Evolutionary conservation across 2,888 invertebrate species (phyloP).

Genomic region (Nycteola revayana): DNA sequence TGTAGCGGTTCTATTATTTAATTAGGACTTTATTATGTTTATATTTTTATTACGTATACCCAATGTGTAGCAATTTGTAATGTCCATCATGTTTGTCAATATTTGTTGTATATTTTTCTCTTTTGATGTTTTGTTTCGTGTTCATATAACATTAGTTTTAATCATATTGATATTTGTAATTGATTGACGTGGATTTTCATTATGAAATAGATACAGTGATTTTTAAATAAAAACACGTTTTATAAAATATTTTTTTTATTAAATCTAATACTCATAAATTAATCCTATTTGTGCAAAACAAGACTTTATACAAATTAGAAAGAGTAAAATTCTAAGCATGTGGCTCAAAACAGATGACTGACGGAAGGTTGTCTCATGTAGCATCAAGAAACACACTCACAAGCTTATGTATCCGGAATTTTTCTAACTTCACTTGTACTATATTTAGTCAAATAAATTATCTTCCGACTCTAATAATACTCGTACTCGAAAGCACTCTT

Average conservation of each 20-base stretch:
- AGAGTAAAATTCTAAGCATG: constrained; percentile 35
- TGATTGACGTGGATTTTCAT: neutral
- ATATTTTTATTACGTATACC: no score
- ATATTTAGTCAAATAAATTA: neutral
- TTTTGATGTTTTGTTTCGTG: no score
- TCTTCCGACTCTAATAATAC: constrained; percentile 1
- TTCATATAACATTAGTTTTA: no score
- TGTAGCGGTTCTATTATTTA: no score
- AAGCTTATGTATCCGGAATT: neutral
- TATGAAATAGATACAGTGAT: constrained; percentile 4
- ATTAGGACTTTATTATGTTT: no score
- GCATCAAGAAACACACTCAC: constrained; percentile 14
- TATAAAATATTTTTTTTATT: constrained; percentile 46
- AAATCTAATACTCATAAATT: constrained; percentile 64
- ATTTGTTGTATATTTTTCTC: no score
- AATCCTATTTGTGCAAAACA: constrained; percentile 68
- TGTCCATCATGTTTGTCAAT: no score
- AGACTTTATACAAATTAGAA: constrained; percentile 67
- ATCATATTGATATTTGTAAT: no score
- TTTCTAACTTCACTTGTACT: neutral
- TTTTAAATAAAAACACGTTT: constrained; percentile 28
- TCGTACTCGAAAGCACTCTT: constrained; percentile 5
- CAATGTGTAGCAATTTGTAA: no score
- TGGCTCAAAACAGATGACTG: constrained; percentile 44
- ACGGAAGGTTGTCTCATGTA: constrained; percentile 26